Evolutionary conservation across 2,113 vertebrate species (phyloP).

Genomic region (Recurvirostra avosetta): DNA sequence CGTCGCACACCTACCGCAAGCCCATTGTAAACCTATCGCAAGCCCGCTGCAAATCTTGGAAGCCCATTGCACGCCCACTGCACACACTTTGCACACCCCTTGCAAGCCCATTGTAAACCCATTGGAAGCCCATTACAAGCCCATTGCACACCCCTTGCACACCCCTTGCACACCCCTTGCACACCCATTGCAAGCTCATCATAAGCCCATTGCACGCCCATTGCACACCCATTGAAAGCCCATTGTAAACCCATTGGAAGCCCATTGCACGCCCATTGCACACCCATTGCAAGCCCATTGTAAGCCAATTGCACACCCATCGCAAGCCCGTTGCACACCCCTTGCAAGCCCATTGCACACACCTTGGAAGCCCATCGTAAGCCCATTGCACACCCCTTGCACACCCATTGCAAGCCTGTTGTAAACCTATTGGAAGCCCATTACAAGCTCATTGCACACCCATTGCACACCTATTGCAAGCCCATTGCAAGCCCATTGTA

Average conservation of each 20-base stretch:
- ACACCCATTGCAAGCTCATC: not conserved
- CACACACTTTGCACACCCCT: no score
- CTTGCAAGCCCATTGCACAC: no score
- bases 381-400: not conserved
- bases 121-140: rapidly evolving
- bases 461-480: rapidly evolving
- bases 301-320: not conserved
- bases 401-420: no score
- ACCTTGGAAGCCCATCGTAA: not conserved
- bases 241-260: rapidly evolving
- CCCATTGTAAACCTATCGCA: no score
- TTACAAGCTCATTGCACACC: rapidly evolving
- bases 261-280: no score
- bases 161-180: not conserved
- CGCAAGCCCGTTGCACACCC: no score
- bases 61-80: no score
- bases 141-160: no score
- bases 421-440: not conserved
- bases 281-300: not conserved
- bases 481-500: rapidly evolving
- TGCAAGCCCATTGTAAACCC: rapidly evolving
- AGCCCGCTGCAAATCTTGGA: no score
- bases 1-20: no score
- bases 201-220: no score
- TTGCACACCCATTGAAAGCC: no score